Evolutionary conservation across 2,797 vertebrate genomes (phyloP).

Genomic region (Propithecus perrieri): DNA sequence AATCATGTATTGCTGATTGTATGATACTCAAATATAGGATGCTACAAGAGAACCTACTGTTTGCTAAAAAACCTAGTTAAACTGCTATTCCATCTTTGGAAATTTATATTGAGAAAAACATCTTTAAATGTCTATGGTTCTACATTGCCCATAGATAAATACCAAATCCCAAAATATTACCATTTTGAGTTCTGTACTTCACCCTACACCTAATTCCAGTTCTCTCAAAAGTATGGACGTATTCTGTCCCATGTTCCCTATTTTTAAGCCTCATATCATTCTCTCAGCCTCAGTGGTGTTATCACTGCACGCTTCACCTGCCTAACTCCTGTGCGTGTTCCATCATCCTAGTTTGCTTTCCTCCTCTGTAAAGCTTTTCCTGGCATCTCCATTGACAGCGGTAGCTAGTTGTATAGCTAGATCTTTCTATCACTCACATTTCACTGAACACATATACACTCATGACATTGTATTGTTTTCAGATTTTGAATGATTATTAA

Average conservation of each 20-base stretch:
- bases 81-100: conserved; percentile 29
- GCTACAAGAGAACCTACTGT: background rate
- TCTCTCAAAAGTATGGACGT: background rate
- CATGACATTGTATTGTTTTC: background rate
- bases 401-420: background rate
- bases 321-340: background rate
- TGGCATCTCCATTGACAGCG: background rate
- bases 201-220: background rate
- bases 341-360: background rate
- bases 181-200: background rate
- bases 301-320: too few relatives aligned
- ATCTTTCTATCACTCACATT: background rate
- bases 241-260: background rate
- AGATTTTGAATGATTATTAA: background rate
- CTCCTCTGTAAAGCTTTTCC: background rate
- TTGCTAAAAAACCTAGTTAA: conserved; percentile 16
- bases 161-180: background rate
- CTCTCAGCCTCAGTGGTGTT: background rate
- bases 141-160: background rate
- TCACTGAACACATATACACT: background rate
- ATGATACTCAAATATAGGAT: conserved; percentile 49
- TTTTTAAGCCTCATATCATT: background rate
- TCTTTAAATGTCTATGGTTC: conserved; percentile 16
- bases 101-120: conserved; percentile 17
- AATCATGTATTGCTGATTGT: conserved; percentile 30